Evolutionary conservation across 2,797 vertebrate species (phyloP).

Genomic region (Rallus crepitans): DNA sequence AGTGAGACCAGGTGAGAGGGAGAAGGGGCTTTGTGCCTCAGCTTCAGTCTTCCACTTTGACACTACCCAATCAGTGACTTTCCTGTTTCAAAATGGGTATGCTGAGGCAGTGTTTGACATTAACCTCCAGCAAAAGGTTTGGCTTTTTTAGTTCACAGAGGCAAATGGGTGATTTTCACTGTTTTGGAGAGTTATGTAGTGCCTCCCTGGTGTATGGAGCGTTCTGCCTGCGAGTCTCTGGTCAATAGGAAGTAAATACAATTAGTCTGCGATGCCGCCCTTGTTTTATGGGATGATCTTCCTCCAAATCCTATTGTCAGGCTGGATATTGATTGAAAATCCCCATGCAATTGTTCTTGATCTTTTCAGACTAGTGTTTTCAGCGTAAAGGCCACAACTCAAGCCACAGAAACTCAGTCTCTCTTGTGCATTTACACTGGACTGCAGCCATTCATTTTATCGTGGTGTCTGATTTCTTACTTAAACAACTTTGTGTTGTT

Average conservation of each 20-base stretch:
- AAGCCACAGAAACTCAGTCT: background rate
- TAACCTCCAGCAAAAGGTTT: background rate
- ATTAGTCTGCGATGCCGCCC: fast-evolving
- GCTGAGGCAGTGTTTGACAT: background rate
- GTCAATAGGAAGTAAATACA: background rate
- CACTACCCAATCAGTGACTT: background rate
- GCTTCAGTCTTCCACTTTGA: background rate
- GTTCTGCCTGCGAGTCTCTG: background rate
- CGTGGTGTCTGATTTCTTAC: background rate
- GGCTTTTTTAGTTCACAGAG: background rate
- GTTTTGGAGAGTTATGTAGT: background rate
- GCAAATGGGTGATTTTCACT: background rate
- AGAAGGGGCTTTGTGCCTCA: background rate
- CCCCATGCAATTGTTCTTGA: background rate
- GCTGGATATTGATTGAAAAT: background rate
- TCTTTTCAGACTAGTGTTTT: background rate
- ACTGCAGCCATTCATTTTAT: background rate
- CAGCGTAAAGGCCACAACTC: background rate
- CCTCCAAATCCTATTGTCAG: conserved; percentile 11
- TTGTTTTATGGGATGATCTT: conserved; percentile 5
- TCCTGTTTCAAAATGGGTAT: background rate
- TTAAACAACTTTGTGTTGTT: background rate
- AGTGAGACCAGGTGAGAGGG: background rate
- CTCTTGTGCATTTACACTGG: background rate
- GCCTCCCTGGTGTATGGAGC: background rate